Conservation (phyloP, 2,888 invertebrate species). For the Hartigia nigra region DNA sequence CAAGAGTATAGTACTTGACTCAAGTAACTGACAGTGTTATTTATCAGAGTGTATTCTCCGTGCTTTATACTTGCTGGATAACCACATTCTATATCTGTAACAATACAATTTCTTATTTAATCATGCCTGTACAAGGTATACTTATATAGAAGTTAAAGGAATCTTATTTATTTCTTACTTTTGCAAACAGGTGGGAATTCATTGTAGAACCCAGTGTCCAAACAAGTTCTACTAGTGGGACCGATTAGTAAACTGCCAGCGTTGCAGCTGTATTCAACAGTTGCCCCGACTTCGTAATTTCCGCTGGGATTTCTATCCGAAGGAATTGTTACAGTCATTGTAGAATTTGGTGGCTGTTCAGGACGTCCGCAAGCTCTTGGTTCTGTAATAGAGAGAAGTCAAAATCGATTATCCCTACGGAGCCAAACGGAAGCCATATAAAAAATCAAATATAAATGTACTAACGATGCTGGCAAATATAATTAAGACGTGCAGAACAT, state of each 20-base stretch:
- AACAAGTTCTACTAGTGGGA: slow-evolving; percentile 83
- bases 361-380: slow-evolving; percentile 92
- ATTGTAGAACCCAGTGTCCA: slow-evolving; percentile 92
- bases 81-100: slow-evolving; percentile 87
- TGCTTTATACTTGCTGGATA: slow-evolving; percentile 87
- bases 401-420: background rate
- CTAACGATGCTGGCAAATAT: slow-evolving; percentile 94
- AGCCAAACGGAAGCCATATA: slow-evolving; percentile 18
- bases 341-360: slow-evolving; percentile 93
- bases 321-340: slow-evolving; percentile 71
- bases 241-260: slow-evolving; percentile 89
- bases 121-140: background rate
- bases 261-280: slow-evolving; percentile 87
- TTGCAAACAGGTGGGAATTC: slow-evolving; percentile 94
- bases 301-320: slow-evolving; percentile 69
- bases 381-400: slow-evolving; percentile 68
- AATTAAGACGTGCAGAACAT: slow-evolving; percentile 85
- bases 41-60: slow-evolving; percentile 83
- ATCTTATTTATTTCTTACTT: slow-evolving; percentile 72
- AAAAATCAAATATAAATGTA: slow-evolving; percentile 46
- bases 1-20: slow-evolving; percentile 89
- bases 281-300: slow-evolving; percentile 79
- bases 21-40: slow-evolving; percentile 87
- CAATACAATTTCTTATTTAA: slow-evolving; percentile 17
- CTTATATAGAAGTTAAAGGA: background rate